Conservation (phyloP, 2,113 vertebrate species). For the Varanus komodoensis region DNA sequence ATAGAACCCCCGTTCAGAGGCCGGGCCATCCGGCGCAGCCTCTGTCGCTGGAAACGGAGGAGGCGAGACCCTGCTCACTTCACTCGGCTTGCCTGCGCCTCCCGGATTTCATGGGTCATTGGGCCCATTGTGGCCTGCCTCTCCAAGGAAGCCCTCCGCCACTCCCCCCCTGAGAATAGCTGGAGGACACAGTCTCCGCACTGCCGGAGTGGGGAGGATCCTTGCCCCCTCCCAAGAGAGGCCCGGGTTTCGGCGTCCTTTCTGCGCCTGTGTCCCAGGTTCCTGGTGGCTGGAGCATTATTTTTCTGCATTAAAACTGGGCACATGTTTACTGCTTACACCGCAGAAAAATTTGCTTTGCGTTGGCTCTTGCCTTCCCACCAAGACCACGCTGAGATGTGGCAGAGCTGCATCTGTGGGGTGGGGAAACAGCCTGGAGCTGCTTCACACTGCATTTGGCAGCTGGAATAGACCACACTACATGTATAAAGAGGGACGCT, state of each 20-base stretch:
- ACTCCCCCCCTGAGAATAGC: constrained; percentile 27
- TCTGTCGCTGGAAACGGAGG: not conserved
- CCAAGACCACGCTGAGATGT: not conserved
- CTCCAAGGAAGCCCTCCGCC: rapidly evolving
- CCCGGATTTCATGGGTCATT: constrained; percentile 50
- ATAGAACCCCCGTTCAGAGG: not conserved
- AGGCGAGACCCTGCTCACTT: not conserved
- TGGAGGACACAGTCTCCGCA: not conserved
- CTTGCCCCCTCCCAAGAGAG: not conserved
- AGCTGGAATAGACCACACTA: not conserved
- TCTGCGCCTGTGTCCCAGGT: not conserved
- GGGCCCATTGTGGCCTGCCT: constrained; percentile 6
- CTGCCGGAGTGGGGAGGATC: not conserved
- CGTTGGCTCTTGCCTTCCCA: not conserved
- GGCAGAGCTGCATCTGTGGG: not conserved
- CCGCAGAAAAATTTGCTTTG: not conserved
- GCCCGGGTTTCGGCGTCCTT: not conserved
- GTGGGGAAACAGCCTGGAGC: not conserved
- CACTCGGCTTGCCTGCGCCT: not conserved
- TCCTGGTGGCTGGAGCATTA: too few species aligned
- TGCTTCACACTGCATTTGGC: not conserved
- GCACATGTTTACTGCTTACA: not conserved
- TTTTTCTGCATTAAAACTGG: not conserved
- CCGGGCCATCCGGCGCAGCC: not conserved
- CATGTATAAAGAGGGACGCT: not conserved